These are phyloP conservation scores for Sipha flava DNA, from an alignment of 1,140 invertebrate species.

Conservation along the genomic window DNA sequence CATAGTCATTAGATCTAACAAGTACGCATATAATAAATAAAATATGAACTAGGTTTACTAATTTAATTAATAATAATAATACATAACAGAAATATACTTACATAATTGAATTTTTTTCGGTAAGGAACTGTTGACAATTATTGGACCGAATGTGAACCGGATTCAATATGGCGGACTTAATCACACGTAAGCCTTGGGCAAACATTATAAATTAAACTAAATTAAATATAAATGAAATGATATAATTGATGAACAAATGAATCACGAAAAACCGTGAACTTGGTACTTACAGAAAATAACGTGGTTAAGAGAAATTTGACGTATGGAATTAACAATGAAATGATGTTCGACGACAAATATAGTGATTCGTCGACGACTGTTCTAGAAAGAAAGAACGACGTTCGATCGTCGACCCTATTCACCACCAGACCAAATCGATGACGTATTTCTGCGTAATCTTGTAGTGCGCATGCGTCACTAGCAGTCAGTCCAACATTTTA, in stretches of 20 bases:
- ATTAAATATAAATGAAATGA: background rate
- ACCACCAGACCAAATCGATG: background rate
- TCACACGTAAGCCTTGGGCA: conserved; percentile 9
- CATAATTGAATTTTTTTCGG: background rate
- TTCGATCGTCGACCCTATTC: background rate
- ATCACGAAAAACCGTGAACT: no score
- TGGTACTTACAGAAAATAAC: background rate
- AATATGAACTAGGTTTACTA: no score
- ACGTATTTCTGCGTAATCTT: background rate
- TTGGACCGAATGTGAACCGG: background rate
- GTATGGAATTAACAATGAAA: background rate
- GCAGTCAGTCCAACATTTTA: background rate
- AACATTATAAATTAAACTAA: conserved; percentile 7
- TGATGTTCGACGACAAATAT: background rate
- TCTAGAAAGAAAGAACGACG: background rate
- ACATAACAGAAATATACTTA: background rate
- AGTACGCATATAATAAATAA: no score
- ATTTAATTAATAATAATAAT: no score
- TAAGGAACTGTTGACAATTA: background rate
- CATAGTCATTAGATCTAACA: no score
- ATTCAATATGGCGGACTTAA: conserved; percentile 24
- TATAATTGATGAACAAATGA: background rate
- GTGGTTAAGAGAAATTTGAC: background rate
- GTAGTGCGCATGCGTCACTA: background rate
- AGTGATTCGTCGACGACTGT: background rate